These are phyloP conservation scores for Larimichthys polyactis DNA, from an alignment of 2,113 vertebrate species.

Conservation along the genomic window DNA sequence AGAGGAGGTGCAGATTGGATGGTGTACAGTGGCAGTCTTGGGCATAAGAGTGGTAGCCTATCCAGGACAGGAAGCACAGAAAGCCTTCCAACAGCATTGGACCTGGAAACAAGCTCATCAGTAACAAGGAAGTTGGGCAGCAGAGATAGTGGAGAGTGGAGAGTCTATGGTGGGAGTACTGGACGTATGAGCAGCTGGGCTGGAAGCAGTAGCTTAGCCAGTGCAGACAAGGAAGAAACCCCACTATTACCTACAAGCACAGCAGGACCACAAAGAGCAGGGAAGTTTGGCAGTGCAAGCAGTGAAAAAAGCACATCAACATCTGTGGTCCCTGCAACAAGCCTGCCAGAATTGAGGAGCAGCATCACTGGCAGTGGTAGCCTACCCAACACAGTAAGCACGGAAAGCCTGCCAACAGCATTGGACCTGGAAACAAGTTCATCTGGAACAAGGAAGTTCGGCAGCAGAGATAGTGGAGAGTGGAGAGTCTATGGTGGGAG, in stretches of 20 bases:
- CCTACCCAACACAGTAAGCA: background rate
- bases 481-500: too few relatives aligned
- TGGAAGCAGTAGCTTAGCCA: too few relatives aligned
- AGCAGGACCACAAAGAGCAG: background rate
- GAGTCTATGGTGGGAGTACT: too few relatives aligned
- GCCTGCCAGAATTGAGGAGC: background rate
- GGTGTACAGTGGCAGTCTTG: slow-evolving; percentile 17
- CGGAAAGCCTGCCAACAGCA: too few relatives aligned
- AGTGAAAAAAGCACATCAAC: background rate
- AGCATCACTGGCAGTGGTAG: background rate
- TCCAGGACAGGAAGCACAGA: background rate
- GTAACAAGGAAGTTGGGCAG: too few relatives aligned
- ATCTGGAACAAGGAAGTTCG: too few relatives aligned
- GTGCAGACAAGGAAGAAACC: background rate
- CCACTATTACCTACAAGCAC: background rate
- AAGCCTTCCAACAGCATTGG: too few relatives aligned
- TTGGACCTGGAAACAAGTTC: too few relatives aligned
- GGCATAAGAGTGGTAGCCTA: background rate
- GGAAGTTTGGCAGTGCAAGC: background rate
- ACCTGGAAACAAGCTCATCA: too few relatives aligned
- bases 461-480: too few relatives aligned
- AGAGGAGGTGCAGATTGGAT: slow-evolving; percentile 12
- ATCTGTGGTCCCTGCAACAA: background rate
- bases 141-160: too few relatives aligned
- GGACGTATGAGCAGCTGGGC: too few relatives aligned